These are phyloP conservation scores for Drosophila atroscutellata DNA, from an alignment of 2,888 invertebrate genomes.

Conservation along the genomic window DNA sequence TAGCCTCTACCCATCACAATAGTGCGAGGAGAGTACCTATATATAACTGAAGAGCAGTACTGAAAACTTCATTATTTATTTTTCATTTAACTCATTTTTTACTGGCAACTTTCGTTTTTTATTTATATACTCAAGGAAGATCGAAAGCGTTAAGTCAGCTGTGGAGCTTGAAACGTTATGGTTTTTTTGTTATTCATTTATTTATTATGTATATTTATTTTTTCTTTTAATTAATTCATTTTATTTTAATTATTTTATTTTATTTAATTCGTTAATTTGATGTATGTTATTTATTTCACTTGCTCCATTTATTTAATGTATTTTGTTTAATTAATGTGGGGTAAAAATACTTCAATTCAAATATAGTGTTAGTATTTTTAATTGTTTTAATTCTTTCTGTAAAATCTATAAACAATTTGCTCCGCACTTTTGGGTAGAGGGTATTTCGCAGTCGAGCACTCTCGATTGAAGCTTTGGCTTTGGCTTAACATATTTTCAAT, in stretches of 20 bases:
- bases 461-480: slow-evolving; percentile 19
- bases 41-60: neutral
- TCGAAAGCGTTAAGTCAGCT: neutral
- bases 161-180: neutral
- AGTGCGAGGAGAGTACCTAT: neutral
- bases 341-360: no score
- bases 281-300: neutral
- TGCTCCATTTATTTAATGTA: neutral
- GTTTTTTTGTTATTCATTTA: neutral
- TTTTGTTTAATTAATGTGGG: neutral
- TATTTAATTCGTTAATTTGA: no score
- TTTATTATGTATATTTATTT: neutral
- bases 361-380: neutral
- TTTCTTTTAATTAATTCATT: no score
- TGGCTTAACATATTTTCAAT: slow-evolving; percentile 67
- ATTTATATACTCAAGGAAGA: no score
- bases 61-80: no score
- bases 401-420: neutral
- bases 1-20: neutral
- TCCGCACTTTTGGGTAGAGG: neutral
- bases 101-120: no score
- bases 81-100: no score
- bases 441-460: neutral
- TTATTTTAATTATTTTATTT: no score
- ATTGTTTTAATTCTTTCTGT: neutral